These are phyloP conservation scores for Heterocephalus glaber DNA, from an alignment of 2,113 vertebrate genomes.

Conservation along the genomic window DNA sequence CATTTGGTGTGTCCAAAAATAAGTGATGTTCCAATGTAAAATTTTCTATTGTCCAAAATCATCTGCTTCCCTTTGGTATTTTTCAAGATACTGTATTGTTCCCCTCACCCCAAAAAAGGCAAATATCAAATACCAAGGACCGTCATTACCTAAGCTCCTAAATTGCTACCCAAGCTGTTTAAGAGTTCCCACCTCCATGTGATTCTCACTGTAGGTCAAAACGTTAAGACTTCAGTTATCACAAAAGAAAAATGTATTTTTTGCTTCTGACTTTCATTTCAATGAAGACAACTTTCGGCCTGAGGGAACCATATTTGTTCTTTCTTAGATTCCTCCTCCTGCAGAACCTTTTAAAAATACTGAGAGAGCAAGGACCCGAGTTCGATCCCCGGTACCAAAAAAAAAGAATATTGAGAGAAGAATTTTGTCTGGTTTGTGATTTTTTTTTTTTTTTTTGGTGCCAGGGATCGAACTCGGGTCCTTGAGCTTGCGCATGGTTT, in stretches of 20 bases:
- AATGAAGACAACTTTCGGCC: conserved; percentile 42
- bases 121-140: background rate
- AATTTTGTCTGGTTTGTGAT: too few species aligned
- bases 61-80: background rate
- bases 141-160: conserved; percentile 45
- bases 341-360: background rate
- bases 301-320: background rate
- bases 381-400: too few species aligned
- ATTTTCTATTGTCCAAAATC: conserved; percentile 12
- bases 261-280: conserved; percentile 38
- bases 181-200: background rate
- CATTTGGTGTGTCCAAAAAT: background rate
- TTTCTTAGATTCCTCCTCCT: background rate
- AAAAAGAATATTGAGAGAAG: too few species aligned
- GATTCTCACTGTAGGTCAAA: background rate
- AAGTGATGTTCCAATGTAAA: conserved; percentile 37
- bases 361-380: conserved; percentile 14
- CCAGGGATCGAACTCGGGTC: too few species aligned
- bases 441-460: too few species aligned
- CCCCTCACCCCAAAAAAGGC: background rate
- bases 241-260: background rate
- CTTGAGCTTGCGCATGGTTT: too few species aligned
- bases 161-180: background rate
- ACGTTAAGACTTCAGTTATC: background rate
- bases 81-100: conserved; percentile 59